Evolutionary conservation across 1,140 invertebrate species (phyloP).

Genomic region (Micrasema minimum): DNA sequence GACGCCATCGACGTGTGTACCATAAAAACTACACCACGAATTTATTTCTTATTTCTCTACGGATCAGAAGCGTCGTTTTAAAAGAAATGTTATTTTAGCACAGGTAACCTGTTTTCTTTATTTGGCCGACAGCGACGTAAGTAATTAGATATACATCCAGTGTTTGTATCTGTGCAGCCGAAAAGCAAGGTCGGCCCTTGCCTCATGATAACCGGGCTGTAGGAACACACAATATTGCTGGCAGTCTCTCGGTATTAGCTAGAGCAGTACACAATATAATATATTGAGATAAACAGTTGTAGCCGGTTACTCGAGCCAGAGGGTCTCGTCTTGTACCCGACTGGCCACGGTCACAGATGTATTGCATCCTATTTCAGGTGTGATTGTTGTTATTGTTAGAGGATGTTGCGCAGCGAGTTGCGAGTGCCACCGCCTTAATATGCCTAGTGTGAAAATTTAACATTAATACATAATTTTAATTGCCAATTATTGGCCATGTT

Average conservation of each 20-base stretch:
- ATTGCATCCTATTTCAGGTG: conserved; percentile 1
- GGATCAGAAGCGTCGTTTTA: background rate
- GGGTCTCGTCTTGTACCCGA: conserved; percentile 8
- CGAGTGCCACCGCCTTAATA: conserved; percentile 1
- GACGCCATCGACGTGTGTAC: conserved; percentile 10
- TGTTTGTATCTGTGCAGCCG: conserved; percentile 22
- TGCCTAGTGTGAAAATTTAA: conserved; percentile 1
- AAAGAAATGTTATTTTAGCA: background rate
- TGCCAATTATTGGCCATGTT: no score
- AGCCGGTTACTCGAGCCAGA: conserved; percentile 10
- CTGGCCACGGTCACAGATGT: background rate
- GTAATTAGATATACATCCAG: conserved; percentile 17
- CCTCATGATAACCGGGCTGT: conserved; percentile 13
- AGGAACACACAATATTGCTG: background rate
- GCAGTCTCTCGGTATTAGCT: background rate
- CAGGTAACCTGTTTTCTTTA: conserved; percentile 14
- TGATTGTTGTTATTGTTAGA: background rate
- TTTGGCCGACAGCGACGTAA: background rate
- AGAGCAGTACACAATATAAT: no score
- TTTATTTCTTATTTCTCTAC: conserved; percentile 9
- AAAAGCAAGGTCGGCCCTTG: conserved; percentile 32
- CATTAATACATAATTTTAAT: no score
- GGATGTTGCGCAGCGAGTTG: background rate
- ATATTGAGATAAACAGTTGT: no score
- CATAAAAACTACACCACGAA: background rate